Evolutionary conservation across 2,113 vertebrate species (phyloP).

Genomic region (Alexandromys fortis): DNA sequence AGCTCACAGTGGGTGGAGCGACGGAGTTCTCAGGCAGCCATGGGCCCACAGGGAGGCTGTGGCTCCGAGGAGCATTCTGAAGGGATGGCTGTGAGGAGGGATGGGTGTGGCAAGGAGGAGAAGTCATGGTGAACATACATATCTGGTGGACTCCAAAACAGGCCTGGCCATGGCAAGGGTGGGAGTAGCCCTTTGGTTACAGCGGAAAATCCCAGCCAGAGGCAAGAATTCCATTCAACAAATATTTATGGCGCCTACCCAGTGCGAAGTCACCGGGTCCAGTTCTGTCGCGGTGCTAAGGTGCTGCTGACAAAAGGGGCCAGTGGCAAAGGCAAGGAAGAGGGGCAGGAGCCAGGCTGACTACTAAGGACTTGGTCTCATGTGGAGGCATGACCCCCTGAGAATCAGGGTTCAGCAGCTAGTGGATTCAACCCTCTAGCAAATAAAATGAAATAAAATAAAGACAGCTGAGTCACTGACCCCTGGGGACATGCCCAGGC

Average conservation of each 20-base stretch:
- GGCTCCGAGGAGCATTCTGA: not conserved
- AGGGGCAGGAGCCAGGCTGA: not conserved
- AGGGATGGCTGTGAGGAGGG: not conserved
- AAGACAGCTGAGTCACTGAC: slow-evolving; percentile 49
- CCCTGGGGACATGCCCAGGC: not conserved
- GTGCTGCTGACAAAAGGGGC: not conserved
- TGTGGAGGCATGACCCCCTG: not conserved
- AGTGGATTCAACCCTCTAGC: not conserved
- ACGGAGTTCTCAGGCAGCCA: not conserved
- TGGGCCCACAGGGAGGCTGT: not conserved
- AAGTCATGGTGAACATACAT: not conserved
- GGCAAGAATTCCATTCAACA: slow-evolving; percentile 39
- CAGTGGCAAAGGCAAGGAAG: not conserved
- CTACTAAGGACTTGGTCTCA: not conserved
- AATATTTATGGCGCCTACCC: slow-evolving; percentile 58
- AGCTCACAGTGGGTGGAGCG: rapidly evolving
- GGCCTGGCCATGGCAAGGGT: not conserved
- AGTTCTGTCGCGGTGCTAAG: not conserved
- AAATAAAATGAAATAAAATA: not conserved
- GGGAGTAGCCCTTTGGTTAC: not conserved
- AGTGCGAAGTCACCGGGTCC: not conserved
- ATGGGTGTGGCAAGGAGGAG: not conserved
- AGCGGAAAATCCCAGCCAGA: slow-evolving; percentile 68
- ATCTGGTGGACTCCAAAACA: not conserved
- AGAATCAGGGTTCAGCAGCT: not conserved